These are phyloP conservation scores for Callionymus lyra DNA, from an alignment of 2,113 vertebrate species.

Conservation along the genomic window DNA sequence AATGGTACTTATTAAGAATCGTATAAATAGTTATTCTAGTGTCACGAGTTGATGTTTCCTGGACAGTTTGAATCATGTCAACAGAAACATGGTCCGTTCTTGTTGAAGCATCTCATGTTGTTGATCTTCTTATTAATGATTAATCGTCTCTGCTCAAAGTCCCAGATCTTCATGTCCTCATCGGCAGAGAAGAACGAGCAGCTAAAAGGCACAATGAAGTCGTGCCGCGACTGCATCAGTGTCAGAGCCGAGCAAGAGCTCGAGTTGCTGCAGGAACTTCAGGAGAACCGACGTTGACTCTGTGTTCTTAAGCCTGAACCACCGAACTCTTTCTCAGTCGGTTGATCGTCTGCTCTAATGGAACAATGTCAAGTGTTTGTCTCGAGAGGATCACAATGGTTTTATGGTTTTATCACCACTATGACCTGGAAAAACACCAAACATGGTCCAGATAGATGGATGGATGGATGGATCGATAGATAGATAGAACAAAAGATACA, in stretches of 20 bases:
- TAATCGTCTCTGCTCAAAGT: conserved; percentile 41
- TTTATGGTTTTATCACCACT: too few relatives aligned
- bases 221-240: neutral
- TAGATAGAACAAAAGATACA: too few relatives aligned
- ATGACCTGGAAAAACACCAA: conserved; percentile 56
- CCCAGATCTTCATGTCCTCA: conserved; percentile 16
- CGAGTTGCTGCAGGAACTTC: conserved; percentile 3
- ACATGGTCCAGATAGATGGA: conserved; percentile 54
- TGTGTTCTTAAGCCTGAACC: conserved; percentile 34
- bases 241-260: too few relatives aligned
- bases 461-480: too few relatives aligned
- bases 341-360: conserved; percentile 53
- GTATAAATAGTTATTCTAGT: too few relatives aligned
- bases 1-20: too few relatives aligned
- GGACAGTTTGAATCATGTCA: too few relatives aligned
- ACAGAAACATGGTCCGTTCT: conserved; percentile 4
- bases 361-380: conserved; percentile 50
- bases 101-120: conserved; percentile 18
- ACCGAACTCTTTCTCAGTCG: conserved; percentile 61
- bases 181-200: too few relatives aligned
- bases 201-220: too few relatives aligned
- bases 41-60: too few relatives aligned
- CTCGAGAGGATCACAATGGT: conserved; percentile 43
- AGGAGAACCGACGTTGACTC: conserved; percentile 13
- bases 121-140: conserved; percentile 49